Conservation (phyloP, 2,888 invertebrate genomes). For the Athalia rosae region DNA sequence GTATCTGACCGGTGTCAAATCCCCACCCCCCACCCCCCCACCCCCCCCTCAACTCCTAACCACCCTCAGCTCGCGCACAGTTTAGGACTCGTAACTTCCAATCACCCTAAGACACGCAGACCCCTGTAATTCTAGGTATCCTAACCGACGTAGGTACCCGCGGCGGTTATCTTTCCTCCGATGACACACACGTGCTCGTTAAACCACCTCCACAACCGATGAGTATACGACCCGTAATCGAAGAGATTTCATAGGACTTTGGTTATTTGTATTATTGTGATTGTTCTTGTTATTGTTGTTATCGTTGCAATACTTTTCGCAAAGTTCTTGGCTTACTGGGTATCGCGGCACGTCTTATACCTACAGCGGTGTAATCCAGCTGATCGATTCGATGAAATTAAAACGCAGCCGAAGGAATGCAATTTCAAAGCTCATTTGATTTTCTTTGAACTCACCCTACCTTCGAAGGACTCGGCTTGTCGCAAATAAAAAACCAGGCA, state of each 20-base stretch:
- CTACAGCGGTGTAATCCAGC: not conserved
- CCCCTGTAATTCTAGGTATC: constrained; percentile 62
- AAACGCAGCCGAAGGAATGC: constrained; percentile 44
- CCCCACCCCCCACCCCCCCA: constrained; percentile 57
- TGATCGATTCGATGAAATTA: constrained; percentile 35
- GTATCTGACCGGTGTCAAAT: constrained; percentile 73
- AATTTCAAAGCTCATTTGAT: constrained; percentile 43
- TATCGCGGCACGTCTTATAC: not conserved
- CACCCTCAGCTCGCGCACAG: constrained; percentile 67
- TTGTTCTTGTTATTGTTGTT: no score
- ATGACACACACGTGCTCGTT: constrained; percentile 36
- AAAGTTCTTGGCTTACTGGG: not conserved
- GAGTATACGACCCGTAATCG: not conserved
- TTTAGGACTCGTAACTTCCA: constrained; percentile 73
- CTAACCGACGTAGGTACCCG: constrained; percentile 9
- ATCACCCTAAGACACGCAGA: constrained; percentile 72
- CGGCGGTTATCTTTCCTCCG: constrained; percentile 42
- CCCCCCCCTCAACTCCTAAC: constrained; percentile 53
- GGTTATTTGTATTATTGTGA: no score
- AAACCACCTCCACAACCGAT: not conserved
- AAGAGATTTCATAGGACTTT: not conserved
- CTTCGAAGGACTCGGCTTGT: constrained; percentile 14
- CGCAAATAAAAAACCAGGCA: constrained; percentile 23
- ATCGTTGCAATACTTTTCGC: not conserved
- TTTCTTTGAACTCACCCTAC: constrained; percentile 32